Conservation (phyloP, 1,140 invertebrate species). For the Drosophila pruinosa region DNA sequence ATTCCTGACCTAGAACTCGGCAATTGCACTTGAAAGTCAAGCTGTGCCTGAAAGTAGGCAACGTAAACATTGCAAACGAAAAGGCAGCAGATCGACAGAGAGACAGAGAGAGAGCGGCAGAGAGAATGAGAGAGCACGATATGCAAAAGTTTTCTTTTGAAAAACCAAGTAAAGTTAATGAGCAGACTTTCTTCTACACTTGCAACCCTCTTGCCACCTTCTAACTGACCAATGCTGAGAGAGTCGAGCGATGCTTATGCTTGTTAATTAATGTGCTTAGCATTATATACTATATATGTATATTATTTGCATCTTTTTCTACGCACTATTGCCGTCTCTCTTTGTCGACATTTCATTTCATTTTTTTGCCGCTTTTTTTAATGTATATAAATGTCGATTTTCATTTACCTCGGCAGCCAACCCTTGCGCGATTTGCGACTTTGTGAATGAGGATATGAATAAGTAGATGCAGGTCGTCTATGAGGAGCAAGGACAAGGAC, state of each 20-base stretch:
- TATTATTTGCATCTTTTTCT: neutral
- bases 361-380: no score
- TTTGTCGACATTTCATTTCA: slow-evolving; percentile 39
- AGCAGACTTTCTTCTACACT: neutral
- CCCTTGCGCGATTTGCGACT: slow-evolving; percentile 43
- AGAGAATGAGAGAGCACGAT: no score
- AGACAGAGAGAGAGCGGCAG: neutral
- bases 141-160: no score
- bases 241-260: neutral
- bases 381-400: slow-evolving; percentile 78
- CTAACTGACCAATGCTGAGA: neutral
- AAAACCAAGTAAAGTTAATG: neutral
- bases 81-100: neutral
- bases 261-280: slow-evolving; percentile 38
- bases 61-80: neutral
- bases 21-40: neutral
- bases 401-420: slow-evolving; percentile 59
- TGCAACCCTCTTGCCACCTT: no score
- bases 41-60: no score
- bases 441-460: neutral
- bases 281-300: neutral
- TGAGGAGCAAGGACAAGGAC: neutral
- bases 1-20: neutral
- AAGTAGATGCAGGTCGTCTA: neutral
- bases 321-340: neutral